Conservation (phyloP, 2,797 vertebrate genomes). For the Danio tinwini region DNA sequence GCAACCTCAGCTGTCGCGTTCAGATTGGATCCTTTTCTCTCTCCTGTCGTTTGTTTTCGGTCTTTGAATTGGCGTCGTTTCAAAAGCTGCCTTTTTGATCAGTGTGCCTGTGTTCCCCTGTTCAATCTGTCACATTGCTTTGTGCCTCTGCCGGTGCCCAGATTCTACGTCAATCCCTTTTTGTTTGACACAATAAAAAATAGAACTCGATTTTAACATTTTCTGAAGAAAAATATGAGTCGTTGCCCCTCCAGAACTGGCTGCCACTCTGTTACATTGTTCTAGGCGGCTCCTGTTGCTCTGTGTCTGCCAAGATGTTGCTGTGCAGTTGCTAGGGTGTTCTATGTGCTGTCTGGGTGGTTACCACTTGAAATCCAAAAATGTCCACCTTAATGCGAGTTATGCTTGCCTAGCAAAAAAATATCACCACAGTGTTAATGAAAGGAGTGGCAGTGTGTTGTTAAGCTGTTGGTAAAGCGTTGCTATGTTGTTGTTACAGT, state of each 20-base stretch:
- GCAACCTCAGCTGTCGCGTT: slow-evolving; percentile 33
- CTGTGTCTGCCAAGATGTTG: background rate
- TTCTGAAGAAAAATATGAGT: slow-evolving; percentile 8
- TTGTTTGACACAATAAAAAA: slow-evolving; percentile 52
- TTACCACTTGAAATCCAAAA: background rate
- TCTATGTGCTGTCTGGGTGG: background rate
- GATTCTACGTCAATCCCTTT: slow-evolving; percentile 36
- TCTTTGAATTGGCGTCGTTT: slow-evolving; percentile 39
- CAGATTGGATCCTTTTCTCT: slow-evolving; percentile 55
- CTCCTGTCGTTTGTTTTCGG: slow-evolving; percentile 25
- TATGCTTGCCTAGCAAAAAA: background rate
- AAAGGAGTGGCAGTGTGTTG: background rate
- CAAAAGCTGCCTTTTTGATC: slow-evolving; percentile 59
- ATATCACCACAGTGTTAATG: background rate
- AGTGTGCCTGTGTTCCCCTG: slow-evolving; percentile 53
- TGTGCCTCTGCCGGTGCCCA: slow-evolving; percentile 51
- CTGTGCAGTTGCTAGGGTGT: background rate
- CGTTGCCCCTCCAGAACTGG: background rate
- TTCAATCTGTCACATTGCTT: slow-evolving; percentile 53
- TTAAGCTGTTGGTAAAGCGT: background rate
- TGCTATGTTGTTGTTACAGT: background rate
- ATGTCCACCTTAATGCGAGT: background rate
- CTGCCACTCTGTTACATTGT: background rate
- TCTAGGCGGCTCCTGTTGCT: background rate
- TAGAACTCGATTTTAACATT: slow-evolving; percentile 44